phyloP scores from a whole-genome alignment of 2,797 vertebrate genomes.

The Telmatherina bonti region DNA sequence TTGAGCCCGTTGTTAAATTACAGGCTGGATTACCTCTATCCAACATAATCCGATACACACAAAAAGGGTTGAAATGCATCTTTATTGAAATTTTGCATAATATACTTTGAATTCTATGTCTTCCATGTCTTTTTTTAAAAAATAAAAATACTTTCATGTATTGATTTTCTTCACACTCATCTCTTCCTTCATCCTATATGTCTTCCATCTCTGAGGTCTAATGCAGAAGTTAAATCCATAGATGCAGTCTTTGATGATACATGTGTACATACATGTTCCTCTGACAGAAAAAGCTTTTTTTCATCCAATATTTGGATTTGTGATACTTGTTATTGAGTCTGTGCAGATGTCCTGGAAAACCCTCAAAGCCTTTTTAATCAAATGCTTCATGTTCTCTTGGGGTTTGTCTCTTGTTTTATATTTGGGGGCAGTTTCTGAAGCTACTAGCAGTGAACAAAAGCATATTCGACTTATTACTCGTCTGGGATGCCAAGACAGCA shows the following conservation, averaged over 20 bases:
- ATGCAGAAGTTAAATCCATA: slow-evolving; percentile 43
- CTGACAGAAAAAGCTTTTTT: slow-evolving; percentile 3
- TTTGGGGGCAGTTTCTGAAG: slow-evolving; percentile 34
- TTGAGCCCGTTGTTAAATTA: not conserved
- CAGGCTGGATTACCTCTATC: not conserved
- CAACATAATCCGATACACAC: too few relatives aligned
- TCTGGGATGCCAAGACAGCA: slow-evolving; percentile 24
- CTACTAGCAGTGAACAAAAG: slow-evolving; percentile 11
- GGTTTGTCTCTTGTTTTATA: slow-evolving; percentile 20
- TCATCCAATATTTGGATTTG: slow-evolving; percentile 47
- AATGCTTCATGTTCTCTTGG: slow-evolving; percentile 24
- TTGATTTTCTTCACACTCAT: slow-evolving; percentile 1
- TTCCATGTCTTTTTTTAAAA: not conserved
- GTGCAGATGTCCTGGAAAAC: slow-evolving; percentile 40
- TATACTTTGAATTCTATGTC: not conserved
- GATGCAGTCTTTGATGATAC: slow-evolving; percentile 26
- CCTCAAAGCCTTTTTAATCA: slow-evolving; percentile 43
- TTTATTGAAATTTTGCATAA: not conserved
- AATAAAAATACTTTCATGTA: not conserved
- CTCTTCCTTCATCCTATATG: slow-evolving; percentile 12
- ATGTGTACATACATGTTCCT: not conserved
- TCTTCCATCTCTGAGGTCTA: slow-evolving; percentile 53
- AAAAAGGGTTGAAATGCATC: too few relatives aligned
- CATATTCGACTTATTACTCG: slow-evolving; percentile 12
- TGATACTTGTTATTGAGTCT: slow-evolving; percentile 29